Base-by-base conservation (phyloP, 1,140 invertebrate genomes). In the Plectus sambesii region DNA sequence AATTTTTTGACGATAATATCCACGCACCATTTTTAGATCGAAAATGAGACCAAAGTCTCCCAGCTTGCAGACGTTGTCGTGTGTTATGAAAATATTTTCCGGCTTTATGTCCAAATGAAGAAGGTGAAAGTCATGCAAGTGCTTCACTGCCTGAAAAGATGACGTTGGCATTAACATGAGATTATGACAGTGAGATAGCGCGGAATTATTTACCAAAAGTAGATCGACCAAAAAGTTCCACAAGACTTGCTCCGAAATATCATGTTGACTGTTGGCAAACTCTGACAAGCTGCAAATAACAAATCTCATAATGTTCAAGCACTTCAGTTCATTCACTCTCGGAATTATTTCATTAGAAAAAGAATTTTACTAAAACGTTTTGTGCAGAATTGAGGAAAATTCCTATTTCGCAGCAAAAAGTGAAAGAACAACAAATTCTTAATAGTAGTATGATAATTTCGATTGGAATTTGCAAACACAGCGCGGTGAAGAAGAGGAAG, bases 31-130 rank as follows among this genome's bases (percentile, higher is more conserved):
- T 4, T 44, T 58, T 8, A 81, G 59, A 63, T 82, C 79, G 17
- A 80, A 63, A n/a, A 82, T 75, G 9, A 84, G 67, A 9, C 82
- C 82, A 72, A 84, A 83, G 69, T 84, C 82, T 26, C 79, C 80
- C 23, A 84, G 68, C 65, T 84, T 84, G 60, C 78, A 83, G 3
- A 75, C 51, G 49, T 72, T 49, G 72, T 79, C 70, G 72, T 74
- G 51, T 33, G 76, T 73, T 27, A 77, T 71, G 52, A 83, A 76
- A 41, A 84, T 82, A 70, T 84, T 84, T 22, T 81, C 81, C 42
- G 82, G 78, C 70, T 84, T 84, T 22, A 84, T 81, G 64, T 84
- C 82, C 66, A 83, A 74, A 66, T 84, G 82, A 26, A 83, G 73
- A 30, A 82, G 69, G 65, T 80, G 73, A 37, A 78, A 70, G 44